A percentile compares a stretch with the other conserved stretches of the same genome.
Conservation (phyloP, 2,888 invertebrate genomes). For the Nezara viridula region DNA sequence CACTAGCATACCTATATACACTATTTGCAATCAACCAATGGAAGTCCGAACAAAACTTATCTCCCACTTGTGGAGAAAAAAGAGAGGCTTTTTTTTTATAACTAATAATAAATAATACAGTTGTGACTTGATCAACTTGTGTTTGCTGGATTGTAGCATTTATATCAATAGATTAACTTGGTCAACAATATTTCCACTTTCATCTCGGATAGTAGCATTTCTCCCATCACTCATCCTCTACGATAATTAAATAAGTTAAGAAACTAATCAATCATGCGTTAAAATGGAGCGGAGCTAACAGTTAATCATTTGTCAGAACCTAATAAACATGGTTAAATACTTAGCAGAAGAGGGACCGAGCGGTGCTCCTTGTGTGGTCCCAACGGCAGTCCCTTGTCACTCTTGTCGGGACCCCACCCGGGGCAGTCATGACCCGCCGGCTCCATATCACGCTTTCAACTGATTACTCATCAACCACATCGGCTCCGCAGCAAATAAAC, state of each 20-base stretch:
- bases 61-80: too few species aligned
- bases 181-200: neutral
- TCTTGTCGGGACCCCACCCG: constrained; percentile 26
- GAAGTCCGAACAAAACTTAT: too few species aligned
- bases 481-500: neutral
- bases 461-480: constrained; percentile 8
- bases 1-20: too few species aligned
- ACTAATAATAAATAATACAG: too few species aligned
- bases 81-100: too few species aligned
- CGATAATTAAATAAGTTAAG: neutral
- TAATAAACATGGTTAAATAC: constrained; percentile 35
- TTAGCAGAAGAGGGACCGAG: neutral
- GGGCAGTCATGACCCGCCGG: constrained; percentile 38
- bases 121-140: too few species aligned
- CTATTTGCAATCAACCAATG: too few species aligned
- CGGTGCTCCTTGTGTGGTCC: neutral
- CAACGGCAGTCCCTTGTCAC: constrained; percentile 26
- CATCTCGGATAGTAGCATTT: neutral
- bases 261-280: neutral
- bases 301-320: neutral
- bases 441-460: constrained; percentile 19
- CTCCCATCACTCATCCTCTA: neutral
- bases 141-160: too few species aligned
- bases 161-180: neutral
- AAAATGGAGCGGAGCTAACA: neutral